Evolutionary conservation across 2,113 vertebrate species (phyloP).

Genomic region (Suncus etruscus): DNA sequence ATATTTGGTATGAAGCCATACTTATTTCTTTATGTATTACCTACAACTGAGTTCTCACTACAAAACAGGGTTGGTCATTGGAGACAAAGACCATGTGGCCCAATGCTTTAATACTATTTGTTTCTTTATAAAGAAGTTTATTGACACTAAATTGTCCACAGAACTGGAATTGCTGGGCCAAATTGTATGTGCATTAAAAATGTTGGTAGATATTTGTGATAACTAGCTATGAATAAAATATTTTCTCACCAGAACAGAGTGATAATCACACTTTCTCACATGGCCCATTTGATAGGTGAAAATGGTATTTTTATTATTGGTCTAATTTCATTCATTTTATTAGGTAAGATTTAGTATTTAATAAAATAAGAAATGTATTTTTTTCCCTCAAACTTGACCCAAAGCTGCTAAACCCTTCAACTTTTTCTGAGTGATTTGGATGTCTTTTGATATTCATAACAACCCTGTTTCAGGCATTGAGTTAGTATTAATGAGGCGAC

Average conservation of each 20-base stretch:
- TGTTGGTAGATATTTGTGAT: background rate
- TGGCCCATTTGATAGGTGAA: conserved; percentile 10
- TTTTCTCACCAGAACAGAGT: background rate
- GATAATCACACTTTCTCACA: background rate
- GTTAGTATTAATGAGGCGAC: background rate
- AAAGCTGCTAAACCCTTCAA: background rate
- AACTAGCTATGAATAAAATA: background rate
- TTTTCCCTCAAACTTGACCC: background rate
- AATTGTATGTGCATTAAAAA: background rate
- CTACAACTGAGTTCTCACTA: background rate
- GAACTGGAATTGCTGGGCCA: background rate
- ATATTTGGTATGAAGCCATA: background rate
- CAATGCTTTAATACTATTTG: conserved; percentile 27
- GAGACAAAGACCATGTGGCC: background rate
- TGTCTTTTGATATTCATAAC: conserved; percentile 35
- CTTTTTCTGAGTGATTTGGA: background rate
- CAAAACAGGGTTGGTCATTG: background rate
- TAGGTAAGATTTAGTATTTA: conserved; percentile 8
- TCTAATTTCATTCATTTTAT: conserved; percentile 32
- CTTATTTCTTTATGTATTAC: background rate
- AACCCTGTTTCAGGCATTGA: background rate
- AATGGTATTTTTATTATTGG: conserved; percentile 43
- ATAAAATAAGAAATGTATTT: conserved; percentile 5
- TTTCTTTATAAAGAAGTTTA: background rate
- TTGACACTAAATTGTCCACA: background rate